Evolutionary conservation across 2,797 vertebrate genomes (phyloP).

Genomic region (Characodon lateralis): DNA sequence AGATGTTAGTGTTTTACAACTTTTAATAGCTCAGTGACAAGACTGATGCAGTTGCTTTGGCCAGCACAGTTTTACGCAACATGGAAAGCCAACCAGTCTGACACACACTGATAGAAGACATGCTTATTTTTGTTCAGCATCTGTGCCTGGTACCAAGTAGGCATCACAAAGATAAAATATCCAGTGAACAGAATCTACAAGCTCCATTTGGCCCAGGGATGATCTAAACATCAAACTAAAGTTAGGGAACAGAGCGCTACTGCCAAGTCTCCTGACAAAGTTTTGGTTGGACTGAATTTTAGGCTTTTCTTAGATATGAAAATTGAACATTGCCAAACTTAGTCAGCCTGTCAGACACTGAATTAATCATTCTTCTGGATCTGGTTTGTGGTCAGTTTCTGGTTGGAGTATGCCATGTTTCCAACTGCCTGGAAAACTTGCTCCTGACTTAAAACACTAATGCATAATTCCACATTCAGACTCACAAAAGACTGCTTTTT

Average conservation of each 20-base stretch:
- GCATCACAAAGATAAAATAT: constrained; percentile 24
- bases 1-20: constrained; percentile 43
- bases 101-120: neutral
- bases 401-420: neutral
- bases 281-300: constrained; percentile 58
- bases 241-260: constrained; percentile 8
- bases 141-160: constrained; percentile 18
- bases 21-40: constrained; percentile 1
- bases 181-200: constrained; percentile 28
- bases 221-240: constrained; percentile 20
- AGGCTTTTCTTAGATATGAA: constrained; percentile 55
- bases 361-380: constrained; percentile 64
- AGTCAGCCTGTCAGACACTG: constrained; percentile 40
- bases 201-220: constrained; percentile 32
- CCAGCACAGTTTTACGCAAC: neutral
- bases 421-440: constrained; percentile 36
- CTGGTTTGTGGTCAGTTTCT: constrained; percentile 34
- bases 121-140: neutral
- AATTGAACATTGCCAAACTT: constrained; percentile 57
- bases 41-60: neutral
- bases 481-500: neutral
- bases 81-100: neutral
- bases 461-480: constrained; percentile 17
- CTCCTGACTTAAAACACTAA: constrained; percentile 26
- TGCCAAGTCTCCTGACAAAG: constrained; percentile 51